Percentiles rank a stretch among this genome's conserved stretches.
phyloP scores from a whole-genome alignment of 1,140 invertebrate species.

The Philopotamus ludificatus region DNA sequence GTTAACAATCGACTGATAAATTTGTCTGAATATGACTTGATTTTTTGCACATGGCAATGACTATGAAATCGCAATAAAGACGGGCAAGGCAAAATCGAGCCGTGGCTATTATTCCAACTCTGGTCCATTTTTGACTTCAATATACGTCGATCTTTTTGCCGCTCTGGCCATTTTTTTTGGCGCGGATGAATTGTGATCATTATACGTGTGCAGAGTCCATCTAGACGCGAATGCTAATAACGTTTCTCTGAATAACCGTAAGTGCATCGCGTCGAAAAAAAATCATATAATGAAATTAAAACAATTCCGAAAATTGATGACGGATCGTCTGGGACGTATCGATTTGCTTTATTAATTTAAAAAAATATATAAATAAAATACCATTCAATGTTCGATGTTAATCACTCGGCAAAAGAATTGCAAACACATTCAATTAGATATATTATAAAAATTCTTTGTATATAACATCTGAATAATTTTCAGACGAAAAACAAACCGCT shows the following conservation, averaged over 20 bases:
- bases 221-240: background rate
- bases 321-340: too few relatives aligned
- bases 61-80: background rate
- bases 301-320: background rate
- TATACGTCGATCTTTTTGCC: background rate
- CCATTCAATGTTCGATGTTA: too few relatives aligned
- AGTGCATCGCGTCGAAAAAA: background rate
- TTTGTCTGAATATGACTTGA: background rate
- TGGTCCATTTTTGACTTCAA: background rate
- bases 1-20: background rate
- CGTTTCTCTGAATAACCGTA: background rate
- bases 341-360: too few relatives aligned
- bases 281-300: background rate
- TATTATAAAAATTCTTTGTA: too few relatives aligned
- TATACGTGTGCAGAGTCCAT: background rate
- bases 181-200: background rate
- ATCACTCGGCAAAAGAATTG: too few relatives aligned
- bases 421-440: too few relatives aligned
- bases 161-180: background rate
- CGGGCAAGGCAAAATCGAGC: background rate
- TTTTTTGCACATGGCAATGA: background rate
- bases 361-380: too few relatives aligned
- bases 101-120: background rate
- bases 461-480: too few relatives aligned
- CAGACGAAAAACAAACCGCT: too few relatives aligned